Conservation (phyloP, 2,113 vertebrate species). For the Corvus cornix region DNA sequence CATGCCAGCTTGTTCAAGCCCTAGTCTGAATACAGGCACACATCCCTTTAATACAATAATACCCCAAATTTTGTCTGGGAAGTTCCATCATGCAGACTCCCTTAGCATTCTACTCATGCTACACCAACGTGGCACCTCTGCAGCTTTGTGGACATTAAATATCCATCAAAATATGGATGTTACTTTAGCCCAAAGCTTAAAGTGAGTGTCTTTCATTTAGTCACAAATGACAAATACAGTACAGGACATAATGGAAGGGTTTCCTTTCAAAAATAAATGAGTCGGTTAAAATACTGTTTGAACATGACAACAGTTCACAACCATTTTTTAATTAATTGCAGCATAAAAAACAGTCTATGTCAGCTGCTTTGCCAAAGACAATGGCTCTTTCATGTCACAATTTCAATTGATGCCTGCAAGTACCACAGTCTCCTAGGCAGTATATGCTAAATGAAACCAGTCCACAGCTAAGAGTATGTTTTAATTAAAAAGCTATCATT, state of each 20-base stretch:
- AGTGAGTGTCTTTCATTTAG: not conserved
- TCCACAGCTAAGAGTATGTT: not conserved
- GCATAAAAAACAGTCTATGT: not conserved
- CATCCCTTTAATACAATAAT: not conserved
- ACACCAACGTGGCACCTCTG: not conserved
- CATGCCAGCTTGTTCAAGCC: not conserved
- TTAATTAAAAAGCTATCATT: not conserved
- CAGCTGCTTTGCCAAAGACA: constrained; percentile 47
- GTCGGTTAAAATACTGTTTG: not conserved
- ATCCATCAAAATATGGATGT: not conserved
- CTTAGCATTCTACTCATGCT: not conserved
- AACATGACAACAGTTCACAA: not conserved
- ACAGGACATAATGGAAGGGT: not conserved
- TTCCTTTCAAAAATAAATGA: not conserved
- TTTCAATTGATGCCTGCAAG: not conserved
- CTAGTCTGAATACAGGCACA: not conserved
- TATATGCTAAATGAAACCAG: not conserved
- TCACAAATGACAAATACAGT: not conserved
- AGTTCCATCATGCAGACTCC: not conserved
- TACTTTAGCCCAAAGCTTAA: not conserved
- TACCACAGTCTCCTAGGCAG: not conserved
- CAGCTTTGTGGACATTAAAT: not conserved
- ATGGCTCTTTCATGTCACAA: constrained; percentile 45
- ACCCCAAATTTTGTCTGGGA: not conserved
- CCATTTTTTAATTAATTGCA: not conserved